Percentiles rank a stretch among this genome's conserved stretches.
phyloP scores from a whole-genome alignment of 2,888 invertebrate species.

The Hylaea fasciaria region DNA sequence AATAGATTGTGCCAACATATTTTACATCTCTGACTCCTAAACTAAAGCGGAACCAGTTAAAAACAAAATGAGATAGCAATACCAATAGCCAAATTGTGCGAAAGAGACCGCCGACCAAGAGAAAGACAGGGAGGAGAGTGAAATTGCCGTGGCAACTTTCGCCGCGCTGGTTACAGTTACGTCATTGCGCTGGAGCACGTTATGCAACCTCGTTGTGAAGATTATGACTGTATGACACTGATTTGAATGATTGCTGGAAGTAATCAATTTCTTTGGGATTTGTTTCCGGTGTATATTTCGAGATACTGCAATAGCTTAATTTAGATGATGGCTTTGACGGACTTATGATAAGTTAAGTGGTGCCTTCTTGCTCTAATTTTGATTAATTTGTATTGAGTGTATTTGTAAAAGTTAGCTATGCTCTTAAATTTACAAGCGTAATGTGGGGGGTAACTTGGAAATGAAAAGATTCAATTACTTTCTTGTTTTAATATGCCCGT shows the following conservation, averaged over 20 bases:
- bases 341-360: slow-evolving; percentile 6
- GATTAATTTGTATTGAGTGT: neutral
- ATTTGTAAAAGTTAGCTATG: neutral
- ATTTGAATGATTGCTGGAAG: slow-evolving; percentile 76
- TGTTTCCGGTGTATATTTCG: slow-evolving; percentile 62
- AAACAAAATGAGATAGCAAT: slow-evolving; percentile 53
- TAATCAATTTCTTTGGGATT: slow-evolving; percentile 67
- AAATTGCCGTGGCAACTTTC: slow-evolving; percentile 82
- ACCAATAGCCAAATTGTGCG: slow-evolving; percentile 44
- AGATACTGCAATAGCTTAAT: slow-evolving; percentile 40
- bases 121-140: slow-evolving; percentile 77
- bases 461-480: too few species aligned
- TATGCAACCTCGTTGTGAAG: slow-evolving; percentile 69
- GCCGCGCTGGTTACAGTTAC: slow-evolving; percentile 81
- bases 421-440: neutral
- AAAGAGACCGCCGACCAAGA: slow-evolving; percentile 62
- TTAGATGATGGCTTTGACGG: slow-evolving; percentile 17
- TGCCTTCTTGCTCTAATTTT: slow-evolving; percentile 1
- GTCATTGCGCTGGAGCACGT: slow-evolving; percentile 69
- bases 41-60: slow-evolving; percentile 46
- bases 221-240: slow-evolving; percentile 80
- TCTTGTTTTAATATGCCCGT: neutral
- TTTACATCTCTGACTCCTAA: neutral
- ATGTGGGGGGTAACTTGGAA: too few species aligned
- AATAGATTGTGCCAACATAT: neutral